Base-by-base conservation (phyloP, 2,888 invertebrate species). In the Blera fallax region DNA sequence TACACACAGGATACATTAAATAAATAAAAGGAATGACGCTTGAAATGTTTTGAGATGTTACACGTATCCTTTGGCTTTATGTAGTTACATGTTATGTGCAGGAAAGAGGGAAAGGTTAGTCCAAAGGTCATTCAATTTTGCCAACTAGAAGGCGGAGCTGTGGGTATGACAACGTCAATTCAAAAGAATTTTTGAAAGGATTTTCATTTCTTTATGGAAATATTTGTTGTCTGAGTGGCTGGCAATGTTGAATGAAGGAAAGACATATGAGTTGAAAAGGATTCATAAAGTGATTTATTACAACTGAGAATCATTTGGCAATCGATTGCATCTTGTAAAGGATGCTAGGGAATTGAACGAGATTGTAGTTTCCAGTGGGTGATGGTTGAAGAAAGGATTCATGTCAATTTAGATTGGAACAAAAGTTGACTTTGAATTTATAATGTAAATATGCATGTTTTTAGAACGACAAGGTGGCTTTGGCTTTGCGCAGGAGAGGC, bases 231-330 rank as follows among this genome's bases (percentile, higher is more conserved):
- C 16, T 52, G 52, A 14, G 16, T 32, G 64, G 45, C 50, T 73
- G 64, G 48, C 29, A 73, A 73, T 52, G 50, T 29, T 65, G 70
- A 67, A 40, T 62, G 73, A 73, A 21, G 73, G 48, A 21, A 54
- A 2, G 21, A 45, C 56, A 74, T 62, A 60, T 73, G 60, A 78
- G 73, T 40, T 79, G 79, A 79, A 69, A 74, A 78, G 67, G 60
- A 74, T 69, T 56, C 34, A 70, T 52, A 50, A 29, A 56, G 52
- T 80, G 84, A 84, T 84, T 84, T 84, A 84, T 84, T 84, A 45
- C 65, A 74, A 60, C 29, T 10, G 24, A 62, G 29, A 54, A 45
- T 11, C 24, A 34, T 45, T 79, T 67, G 72, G 67, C 60, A 69
- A 79, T 83, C 56, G 67, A 72, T 72, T 60, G 78, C 64, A 43